Evolutionary conservation across 2,888 invertebrate species (phyloP), one percentile per base, ranked within the genome.

Genomic region (Harpalus rubripes): DNA sequence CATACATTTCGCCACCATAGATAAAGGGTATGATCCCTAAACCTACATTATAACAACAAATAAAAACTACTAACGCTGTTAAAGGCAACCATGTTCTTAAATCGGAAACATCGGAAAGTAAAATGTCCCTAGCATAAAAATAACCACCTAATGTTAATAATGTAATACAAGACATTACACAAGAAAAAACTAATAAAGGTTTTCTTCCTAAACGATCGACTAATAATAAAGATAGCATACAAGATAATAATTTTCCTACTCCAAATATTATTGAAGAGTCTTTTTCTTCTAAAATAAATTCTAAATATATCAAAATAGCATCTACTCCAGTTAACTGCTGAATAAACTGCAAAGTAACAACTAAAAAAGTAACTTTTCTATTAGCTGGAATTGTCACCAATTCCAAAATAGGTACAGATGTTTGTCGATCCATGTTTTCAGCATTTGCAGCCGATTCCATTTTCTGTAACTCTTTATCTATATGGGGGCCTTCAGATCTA

Each of bases 1-100:
- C 59, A 39, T 83, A 83, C 83, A 83, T 76, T 18, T 83, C 83
- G 1, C 83, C 83, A 7, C 83, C 83, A 12, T 72, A 61, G 4
- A 83, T 83, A 61, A 83, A 83, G 7, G 83, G 83, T 12, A 83
- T 76, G 10, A 83, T 83, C 1, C 83, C 83, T 61, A 83, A 83
- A 0, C 83, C 83, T 32, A 83, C 56, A 83, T 83, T 83, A 44
- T 83, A 83, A 44, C 83, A 74, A 59, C 74, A 83, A 41, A 83
- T 83, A 74, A 83, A 83, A 1, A 83, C 44, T 12, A 83, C 83
- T 1, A 83, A 12, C 15, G 61, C 76, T 18, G 74, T 76, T 39
- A 83, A 58, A 7, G 83, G 83, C 26, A 83, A 18, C 83, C 83
- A 83, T 10, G 83, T 39, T 41, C 18, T 58, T 44, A 83, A 74